These are phyloP conservation scores for Adineta ricciae DNA, from an alignment of 2,888 invertebrate species.

Conservation along the genomic window DNA sequence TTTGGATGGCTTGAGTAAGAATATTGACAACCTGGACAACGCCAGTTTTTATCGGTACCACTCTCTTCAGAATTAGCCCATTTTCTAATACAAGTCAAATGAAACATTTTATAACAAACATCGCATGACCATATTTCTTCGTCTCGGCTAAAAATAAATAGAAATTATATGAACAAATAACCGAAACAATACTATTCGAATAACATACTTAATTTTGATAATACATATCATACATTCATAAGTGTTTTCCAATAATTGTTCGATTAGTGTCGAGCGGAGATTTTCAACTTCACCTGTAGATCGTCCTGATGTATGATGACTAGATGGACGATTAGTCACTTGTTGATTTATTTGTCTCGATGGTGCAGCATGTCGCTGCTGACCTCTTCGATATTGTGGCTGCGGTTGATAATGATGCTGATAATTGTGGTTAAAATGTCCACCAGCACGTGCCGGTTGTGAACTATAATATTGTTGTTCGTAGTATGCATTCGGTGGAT, in stretches of 20 bases:
- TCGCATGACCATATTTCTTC: conserved; percentile 80
- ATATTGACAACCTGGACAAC: conserved; percentile 90
- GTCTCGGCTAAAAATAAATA: conserved; percentile 57
- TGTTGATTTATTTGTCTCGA: background rate
- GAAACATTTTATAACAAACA: conserved; percentile 82
- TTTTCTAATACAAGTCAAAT: conserved; percentile 74
- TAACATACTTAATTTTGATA: conserved; percentile 59
- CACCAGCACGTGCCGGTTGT: background rate
- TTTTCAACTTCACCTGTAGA: background rate
- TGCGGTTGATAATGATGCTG: background rate
- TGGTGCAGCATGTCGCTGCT: background rate
- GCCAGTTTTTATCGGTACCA: conserved; percentile 62
- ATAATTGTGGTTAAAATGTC: background rate
- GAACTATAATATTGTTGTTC: background rate
- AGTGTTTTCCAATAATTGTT: conserved; percentile 68
- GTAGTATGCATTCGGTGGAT: background rate
- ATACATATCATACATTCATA: conserved; percentile 91
- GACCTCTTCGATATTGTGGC: background rate
- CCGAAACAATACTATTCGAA: too few relatives aligned
- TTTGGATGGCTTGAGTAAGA: conserved; percentile 63
- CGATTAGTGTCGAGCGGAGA: conserved; percentile 55
- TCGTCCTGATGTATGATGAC: background rate
- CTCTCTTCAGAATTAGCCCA: conserved; percentile 61
- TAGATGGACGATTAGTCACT: background rate
- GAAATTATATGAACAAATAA: too few relatives aligned